These are phyloP conservation scores for Anomalospiza imberbis DNA, from an alignment of 2,797 vertebrate species.

Conservation along the genomic window DNA sequence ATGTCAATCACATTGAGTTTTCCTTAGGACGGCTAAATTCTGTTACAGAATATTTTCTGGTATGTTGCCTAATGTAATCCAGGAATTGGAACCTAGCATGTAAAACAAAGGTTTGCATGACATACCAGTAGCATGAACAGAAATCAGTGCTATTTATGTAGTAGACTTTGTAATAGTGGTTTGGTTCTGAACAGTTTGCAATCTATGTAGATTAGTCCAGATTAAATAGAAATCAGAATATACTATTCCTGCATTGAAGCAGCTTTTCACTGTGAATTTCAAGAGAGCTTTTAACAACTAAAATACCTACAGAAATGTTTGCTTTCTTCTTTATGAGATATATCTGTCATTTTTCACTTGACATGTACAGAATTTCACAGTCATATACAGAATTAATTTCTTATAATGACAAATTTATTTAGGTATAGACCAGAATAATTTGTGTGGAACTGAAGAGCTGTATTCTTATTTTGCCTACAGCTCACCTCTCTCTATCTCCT, in stretches of 20 bases:
- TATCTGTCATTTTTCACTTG: background rate
- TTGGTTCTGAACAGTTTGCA: background rate
- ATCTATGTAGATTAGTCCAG: background rate
- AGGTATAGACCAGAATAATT: background rate
- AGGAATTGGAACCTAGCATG: background rate
- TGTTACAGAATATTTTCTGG: background rate
- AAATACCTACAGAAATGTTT: background rate
- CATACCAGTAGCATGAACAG: background rate
- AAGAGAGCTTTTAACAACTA: background rate
- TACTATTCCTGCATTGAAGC: background rate
- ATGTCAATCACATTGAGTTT: background rate
- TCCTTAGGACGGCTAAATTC: background rate
- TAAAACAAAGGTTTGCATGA: background rate
- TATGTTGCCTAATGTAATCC: background rate
- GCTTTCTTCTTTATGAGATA: background rate
- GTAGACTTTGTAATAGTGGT: background rate
- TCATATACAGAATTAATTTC: background rate
- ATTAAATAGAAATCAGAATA: background rate
- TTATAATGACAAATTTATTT: background rate
- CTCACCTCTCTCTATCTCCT: background rate
- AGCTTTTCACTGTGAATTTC: background rate
- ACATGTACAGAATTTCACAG: background rate
- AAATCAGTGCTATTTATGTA: background rate
- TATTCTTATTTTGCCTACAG: background rate
- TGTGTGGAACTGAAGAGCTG: background rate